Base-by-base conservation (phyloP, 2,888 invertebrate species). In the Lochmaea crataegi region DNA sequence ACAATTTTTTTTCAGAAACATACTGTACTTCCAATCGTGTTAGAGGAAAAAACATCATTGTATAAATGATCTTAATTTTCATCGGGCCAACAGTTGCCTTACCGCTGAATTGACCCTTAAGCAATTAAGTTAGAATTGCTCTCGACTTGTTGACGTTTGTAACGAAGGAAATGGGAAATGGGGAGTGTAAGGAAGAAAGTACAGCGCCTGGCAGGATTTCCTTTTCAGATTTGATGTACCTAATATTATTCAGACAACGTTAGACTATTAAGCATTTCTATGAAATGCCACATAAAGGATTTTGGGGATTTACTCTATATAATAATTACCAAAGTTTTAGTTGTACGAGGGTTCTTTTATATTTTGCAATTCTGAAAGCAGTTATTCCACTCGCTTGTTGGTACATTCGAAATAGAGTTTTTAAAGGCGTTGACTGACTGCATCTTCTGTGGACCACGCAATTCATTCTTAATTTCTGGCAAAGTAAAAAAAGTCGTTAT, bases 181-280 rank as follows among this genome's bases (percentile, higher is more conserved):
- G 9, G 12, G 45, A 45, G 45, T 12, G 18, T 48, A n/a, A 48
- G n/a, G 14, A 16, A 18, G 53, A 53, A 16, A 53, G 53, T 53
- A 53, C 53, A 18, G 6, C 7, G n/a, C 53, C 16, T 53, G n/a
- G 16, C 2, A 38, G 58, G 38, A 60, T 60, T 63, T 18, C 18
- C 42, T 16, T 38, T 42, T 18, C 18, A 41, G 18, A 18, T 63
- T 42, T 42, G 41, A 18, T 42, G 61, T 63, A 45, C 45, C 45
- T 45, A 61, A 61, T 61, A 41, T 63, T 42, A 42, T 61, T 61
- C 61, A 61, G 16, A 61, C 61, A 61, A 61, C 61, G 42, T 6
- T 11, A 53, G 18, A 61, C 41, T 61, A 61, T 61, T 61, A 61
- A 61, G 10, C 61, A 61, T 61, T 61, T 18, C 61, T 41, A 41